Base-by-base conservation (phyloP, 2,888 invertebrate species). In the Dromius quadrimaculatus region DNA sequence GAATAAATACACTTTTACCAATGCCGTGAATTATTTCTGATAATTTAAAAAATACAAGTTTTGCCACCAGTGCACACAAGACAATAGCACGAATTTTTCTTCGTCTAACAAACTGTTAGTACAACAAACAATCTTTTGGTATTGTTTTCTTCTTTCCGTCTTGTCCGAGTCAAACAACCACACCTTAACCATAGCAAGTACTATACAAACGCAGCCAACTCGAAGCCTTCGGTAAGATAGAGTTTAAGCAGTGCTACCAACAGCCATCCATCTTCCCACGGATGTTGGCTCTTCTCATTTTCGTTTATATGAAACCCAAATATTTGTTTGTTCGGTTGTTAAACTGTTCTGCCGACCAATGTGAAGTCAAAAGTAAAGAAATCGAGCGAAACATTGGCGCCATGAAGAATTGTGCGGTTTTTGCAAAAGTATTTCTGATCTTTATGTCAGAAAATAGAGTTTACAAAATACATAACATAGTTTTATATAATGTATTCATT, bases 241-340 rank as follows among this genome's bases (percentile, higher is more conserved):
- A n/a, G n/a, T n/a, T n/a, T n/a, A 19, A 17, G 19, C 43, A 15
- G 50, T 23, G 13, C 34, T 43, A 32, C 68, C 34, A 59, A 57
- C 45, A 57, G 23, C 34, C 22, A 59, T 45, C 59, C 36, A 43
- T 57, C 69, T 70, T 70, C 69, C 69, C 69, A 70, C 69, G 69
- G 61, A 36, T 45, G 69, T 22, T 62, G 23, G 62, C 23, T 62
- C 50, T 28, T 61, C 61, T 70, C 69, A 70, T 70, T 70, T 70
- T 70, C 69, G 62, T 70, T 70, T 45, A 70, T 70, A 62, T 47
- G 36, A 70, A 47, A 61, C 50, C 50, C 69, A 70, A 70, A 70
- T 70, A 70, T 70, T 70, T 70, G 62, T 70, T 59, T 59, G 68
- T 41, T n/a, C 47, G 45, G 59, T 20, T 43, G 66, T 57, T 65